These are phyloP conservation scores for Propithecus perrieri DNA, from an alignment of 2,797 vertebrate genomes.

Conservation along the genomic window DNA sequence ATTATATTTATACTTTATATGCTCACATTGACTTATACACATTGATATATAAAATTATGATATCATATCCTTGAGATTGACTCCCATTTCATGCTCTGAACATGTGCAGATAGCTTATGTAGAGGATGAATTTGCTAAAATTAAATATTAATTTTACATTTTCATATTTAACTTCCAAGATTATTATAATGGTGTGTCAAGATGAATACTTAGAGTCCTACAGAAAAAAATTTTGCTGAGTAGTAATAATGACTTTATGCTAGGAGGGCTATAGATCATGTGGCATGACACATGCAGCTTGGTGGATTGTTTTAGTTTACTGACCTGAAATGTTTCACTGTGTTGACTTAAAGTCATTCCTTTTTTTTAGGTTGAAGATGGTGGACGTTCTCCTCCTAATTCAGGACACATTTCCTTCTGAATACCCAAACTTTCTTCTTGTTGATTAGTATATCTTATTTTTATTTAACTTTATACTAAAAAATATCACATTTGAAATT, in stretches of 20 bases:
- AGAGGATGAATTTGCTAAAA: slow-evolving; percentile 8
- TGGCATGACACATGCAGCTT: background rate
- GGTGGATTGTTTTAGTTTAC: background rate
- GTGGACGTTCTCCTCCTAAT: background rate
- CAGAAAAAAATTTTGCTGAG: background rate
- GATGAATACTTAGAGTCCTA: background rate
- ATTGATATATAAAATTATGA: background rate
- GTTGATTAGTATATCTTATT: background rate
- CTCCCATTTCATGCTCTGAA: background rate
- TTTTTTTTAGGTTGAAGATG: background rate
- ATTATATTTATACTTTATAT: background rate
- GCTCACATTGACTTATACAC: background rate
- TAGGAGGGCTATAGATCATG: background rate
- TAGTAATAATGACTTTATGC: background rate
- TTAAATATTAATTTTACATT: background rate
- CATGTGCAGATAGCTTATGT: background rate
- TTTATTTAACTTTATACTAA: background rate
- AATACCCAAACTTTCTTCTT: background rate
- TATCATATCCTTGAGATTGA: background rate
- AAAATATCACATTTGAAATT: background rate
- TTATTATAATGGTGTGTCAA: background rate
- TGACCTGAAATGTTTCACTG: background rate
- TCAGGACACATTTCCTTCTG: background rate
- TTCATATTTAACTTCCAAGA: background rate
- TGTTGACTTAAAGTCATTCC: background rate